A percentile compares a stretch with the other conserved stretches of the same genome.
Conservation (phyloP, 2,797 vertebrate genomes). For the Eulemur mongoz region DNA sequence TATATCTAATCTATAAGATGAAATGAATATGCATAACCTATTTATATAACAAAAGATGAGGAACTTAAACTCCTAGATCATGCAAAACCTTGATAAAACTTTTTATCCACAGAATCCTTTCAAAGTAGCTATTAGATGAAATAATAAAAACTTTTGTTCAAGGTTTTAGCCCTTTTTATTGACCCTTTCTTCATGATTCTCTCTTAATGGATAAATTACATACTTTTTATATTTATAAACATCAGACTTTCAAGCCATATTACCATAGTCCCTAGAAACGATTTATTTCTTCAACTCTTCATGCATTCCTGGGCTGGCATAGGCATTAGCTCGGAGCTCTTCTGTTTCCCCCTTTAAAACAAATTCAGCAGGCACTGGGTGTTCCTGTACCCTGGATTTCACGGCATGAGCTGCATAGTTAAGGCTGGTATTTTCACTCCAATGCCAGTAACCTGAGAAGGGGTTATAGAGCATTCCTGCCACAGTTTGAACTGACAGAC, state of each 20-base stretch:
- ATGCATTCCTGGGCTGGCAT: background rate
- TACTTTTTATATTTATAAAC: constrained; percentile 49
- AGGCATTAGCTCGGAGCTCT: background rate
- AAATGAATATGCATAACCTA: background rate
- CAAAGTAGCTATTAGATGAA: constrained; percentile 17
- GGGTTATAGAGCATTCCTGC: constrained; percentile 96
- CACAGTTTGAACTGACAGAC: constrained; percentile 91
- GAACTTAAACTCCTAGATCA: constrained; percentile 4
- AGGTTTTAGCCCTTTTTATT: constrained; percentile 58
- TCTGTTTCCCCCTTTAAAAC: constrained; percentile 15
- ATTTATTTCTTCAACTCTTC: constrained; percentile 51
- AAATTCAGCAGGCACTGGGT: constrained; percentile 4
- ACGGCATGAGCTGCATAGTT: constrained; percentile 96
- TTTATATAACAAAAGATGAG: constrained; percentile 29
- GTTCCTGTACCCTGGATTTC: constrained; percentile 79
- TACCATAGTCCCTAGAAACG: constrained; percentile 40
- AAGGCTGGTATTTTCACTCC: constrained; percentile 90
- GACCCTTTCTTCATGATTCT: constrained; percentile 49
- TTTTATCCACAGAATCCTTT: constrained; percentile 27
- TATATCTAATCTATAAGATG: background rate
- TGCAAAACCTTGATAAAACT: constrained; percentile 4
- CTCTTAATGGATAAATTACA: constrained; percentile 20
- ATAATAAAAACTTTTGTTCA: constrained; percentile 42
- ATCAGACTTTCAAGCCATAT: constrained; percentile 54
- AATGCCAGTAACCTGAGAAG: constrained; percentile 90